Conservation (phyloP, 2,113 vertebrate genomes). For the Oncorhynchus clarkii region DNA sequence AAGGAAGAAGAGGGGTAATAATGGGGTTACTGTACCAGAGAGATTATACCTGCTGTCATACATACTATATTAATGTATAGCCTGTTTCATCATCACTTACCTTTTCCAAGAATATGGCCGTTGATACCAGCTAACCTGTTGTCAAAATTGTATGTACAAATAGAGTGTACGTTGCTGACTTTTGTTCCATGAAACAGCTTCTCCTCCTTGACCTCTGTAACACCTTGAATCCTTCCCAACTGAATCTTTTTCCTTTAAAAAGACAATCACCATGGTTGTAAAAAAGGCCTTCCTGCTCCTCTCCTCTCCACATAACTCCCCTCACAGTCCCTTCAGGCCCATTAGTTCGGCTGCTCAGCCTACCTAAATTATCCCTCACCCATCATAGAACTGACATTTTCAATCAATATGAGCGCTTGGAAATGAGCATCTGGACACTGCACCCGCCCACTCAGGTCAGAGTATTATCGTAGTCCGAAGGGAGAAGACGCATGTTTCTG, state of each 20-base stretch:
- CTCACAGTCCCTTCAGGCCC: no score
- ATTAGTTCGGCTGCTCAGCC: no score
- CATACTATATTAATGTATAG: neutral
- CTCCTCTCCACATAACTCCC: no score
- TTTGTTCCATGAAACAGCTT: conserved; percentile 86
- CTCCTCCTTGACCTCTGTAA: conserved; percentile 72
- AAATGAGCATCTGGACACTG: no score
- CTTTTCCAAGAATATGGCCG: conserved; percentile 76
- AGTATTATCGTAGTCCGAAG: no score
- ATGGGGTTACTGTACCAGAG: no score
- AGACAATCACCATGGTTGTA: accelerated
- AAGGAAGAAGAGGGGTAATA: conserved; percentile 8
- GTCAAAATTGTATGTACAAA: conserved; percentile 89
- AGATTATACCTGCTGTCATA: neutral
- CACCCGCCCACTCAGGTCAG: no score
- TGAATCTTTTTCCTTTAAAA: conserved; percentile 83
- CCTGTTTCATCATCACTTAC: conserved; percentile 52
- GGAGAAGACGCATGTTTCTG: no score
- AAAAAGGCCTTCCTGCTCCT: no score
- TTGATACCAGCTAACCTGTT: conserved; percentile 76
- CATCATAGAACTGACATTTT: no score
- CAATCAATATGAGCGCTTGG: no score
- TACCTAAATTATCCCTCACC: no score
- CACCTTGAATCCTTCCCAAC: conserved; percentile 75
- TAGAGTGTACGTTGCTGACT: conserved; percentile 77